Base-by-base conservation (phyloP, 2,888 invertebrate species). In the Cepaea hortensis region DNA sequence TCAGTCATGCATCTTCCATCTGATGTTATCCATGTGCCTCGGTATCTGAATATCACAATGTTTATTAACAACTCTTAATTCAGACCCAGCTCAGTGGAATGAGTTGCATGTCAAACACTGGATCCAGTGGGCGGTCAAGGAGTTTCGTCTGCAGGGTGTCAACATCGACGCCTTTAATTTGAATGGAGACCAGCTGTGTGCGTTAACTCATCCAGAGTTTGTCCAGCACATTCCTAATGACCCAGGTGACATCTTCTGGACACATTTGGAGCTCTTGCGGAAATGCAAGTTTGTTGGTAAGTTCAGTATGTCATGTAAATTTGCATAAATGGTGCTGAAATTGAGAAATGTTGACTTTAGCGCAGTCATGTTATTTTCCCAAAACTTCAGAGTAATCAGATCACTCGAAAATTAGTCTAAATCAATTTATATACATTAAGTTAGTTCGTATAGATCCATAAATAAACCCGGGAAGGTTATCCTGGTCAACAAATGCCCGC, bases 91-190 rank as follows among this genome's bases (percentile, higher is more conserved):
- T n/a, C 92, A 93, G 85, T 96, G 97, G 97, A 96, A 96, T 0
- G 95, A 96, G 18, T 96, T 96, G 1, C 98, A 98, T 92, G 98
- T 98, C 0, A 96, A 96, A 88, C 96, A 97, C 91, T 98, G 98
- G 98, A 96, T 98, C 7, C 96, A 97, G 91, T 98, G 98, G 98
- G 98, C 98, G 0, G 97, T 98, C 0, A 95, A 97, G 2, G 97
- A 98, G 94, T 98, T 98, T 94, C 96, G 97, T 90, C 94, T 98
- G 88, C 96, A 94, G 3, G 96, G 96, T 6, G 95, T 98, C 0
- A 96, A 96, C 90, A 94, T 97, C 4, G 96, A 96, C 0, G 97
- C 97, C 91, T 98, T 98, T 97, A 96, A 89, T 79, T 90, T 98
- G 81, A 96, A 95, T 18, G 98, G 98, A 0, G 95, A 95, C 77